phyloP scores from a whole-genome alignment of 1,140 invertebrate species.

The Sinella curviseta region DNA sequence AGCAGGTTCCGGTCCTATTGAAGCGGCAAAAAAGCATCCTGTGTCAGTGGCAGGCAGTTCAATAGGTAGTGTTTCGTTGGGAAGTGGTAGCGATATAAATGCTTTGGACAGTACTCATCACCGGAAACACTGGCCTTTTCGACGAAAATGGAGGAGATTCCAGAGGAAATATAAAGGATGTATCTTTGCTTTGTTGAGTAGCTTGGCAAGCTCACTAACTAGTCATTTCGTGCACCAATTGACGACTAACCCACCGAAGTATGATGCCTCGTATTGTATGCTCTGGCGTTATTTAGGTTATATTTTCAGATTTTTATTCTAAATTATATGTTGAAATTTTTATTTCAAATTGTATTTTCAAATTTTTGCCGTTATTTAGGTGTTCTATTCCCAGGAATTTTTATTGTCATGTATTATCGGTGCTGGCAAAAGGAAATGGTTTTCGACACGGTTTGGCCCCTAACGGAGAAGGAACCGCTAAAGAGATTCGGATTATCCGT shows the following conservation, averaged over 20 bases:
- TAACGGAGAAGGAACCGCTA: not conserved
- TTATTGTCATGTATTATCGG: conserved; percentile 16
- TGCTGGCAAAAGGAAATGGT: not conserved
- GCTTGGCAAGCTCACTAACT: not conserved
- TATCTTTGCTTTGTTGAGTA: not conserved
- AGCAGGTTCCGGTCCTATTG: not conserved
- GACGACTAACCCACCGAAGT: not conserved
- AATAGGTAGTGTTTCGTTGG: not conserved
- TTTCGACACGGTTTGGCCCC: not conserved
- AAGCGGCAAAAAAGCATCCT: not conserved
- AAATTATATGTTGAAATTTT: too few species aligned
- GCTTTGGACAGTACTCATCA: not conserved
- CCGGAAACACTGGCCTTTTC: not conserved
- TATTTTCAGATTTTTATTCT: too few species aligned
- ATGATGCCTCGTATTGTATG: not conserved
- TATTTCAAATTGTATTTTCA: too few species aligned
- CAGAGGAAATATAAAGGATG: conserved; percentile 9
- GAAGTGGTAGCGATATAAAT: not conserved
- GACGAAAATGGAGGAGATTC: not conserved
- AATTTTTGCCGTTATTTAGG: not conserved
- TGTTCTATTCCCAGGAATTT: conserved; percentile 1
- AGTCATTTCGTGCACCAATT: not conserved
- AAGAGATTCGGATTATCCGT: not conserved
- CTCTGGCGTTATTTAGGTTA: not conserved
- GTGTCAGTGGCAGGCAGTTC: not conserved